Conservation (phyloP, 2,888 invertebrate species). For the Chymomyza fuscimana region DNA sequence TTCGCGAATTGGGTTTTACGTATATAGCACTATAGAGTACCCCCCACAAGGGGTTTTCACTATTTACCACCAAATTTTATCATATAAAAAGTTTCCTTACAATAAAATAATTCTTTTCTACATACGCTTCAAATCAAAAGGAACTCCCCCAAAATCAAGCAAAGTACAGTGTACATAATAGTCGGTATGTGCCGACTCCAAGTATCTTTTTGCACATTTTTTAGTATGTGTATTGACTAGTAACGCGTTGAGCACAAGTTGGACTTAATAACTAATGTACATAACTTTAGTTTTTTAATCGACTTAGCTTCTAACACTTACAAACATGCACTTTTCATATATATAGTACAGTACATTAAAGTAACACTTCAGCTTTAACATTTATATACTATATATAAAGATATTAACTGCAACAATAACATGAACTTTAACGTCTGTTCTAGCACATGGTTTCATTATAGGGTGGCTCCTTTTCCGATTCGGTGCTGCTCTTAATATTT, state of each 20-base stretch:
- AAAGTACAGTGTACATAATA: too few species aligned
- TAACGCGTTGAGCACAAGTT: constrained; percentile 49
- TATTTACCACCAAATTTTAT: too few species aligned
- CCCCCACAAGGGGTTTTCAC: too few species aligned
- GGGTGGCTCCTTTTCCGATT: constrained; percentile 80
- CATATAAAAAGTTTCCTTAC: too few species aligned
- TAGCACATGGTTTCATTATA: constrained; percentile 80
- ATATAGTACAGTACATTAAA: background rate
- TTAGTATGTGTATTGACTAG: constrained; percentile 35
- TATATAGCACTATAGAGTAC: too few species aligned
- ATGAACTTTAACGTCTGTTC: background rate
- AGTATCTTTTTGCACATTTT: background rate
- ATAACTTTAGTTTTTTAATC: background rate
- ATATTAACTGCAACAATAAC: constrained; percentile 1
- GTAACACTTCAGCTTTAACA: background rate
- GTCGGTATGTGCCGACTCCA: background rate
- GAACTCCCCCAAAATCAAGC: too few species aligned
- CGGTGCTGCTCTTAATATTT: constrained; percentile 80
- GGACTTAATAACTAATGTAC: constrained; percentile 31
- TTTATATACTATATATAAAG: background rate
- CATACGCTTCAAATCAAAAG: too few species aligned
- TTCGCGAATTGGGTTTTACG: too few species aligned
- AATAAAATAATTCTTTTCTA: too few species aligned
- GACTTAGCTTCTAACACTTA: background rate
- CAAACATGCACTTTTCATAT: background rate